Evolutionary conservation across 2,888 invertebrate species (phyloP), one percentile per base, ranked within the genome.

Genomic region (Endotricha flammealis): DNA sequence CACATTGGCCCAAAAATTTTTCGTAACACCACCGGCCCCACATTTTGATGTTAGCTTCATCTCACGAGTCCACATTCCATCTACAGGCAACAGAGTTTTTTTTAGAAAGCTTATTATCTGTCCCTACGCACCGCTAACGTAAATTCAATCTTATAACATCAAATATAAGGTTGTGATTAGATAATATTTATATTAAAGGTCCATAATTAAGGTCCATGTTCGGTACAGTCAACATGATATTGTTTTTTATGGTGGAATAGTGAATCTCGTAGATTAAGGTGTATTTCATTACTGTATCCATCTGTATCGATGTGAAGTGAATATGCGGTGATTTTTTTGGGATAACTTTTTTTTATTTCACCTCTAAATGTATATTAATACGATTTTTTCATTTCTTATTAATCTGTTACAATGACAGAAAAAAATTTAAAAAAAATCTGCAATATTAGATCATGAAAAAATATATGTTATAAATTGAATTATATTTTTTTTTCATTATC

Each of bases 201-300:
- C 57, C 66, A 73, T 81, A 82, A 82, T 83, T 82, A 83, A 78
- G 82, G 73, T 50, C 63, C 68, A 57, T 75, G 76, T 74, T 38
- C 64, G 53, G 64, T 57, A 57, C 59, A 65, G 68, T 65, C 68
- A 66, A 73, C 69, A 61, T 73, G 75, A 81, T 82, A 81, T 81
- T 81, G 80, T 82, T 82, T 82, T 76, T 82, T 82, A 77, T 80
- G 67, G 65, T 52, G 64, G 71, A 75, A 74, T 76, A 79, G 78
- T 70, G 72, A 70, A 72, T 35, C 35, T 22, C 29, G 22, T 35
- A 35, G 35, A 35, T 29, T 35, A 23, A 29, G 28, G 35, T 29
- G 35, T n/a, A n/a, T n/a, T n/a, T n/a, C n/a, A n/a, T n/a, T n/a
- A n/a, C n/a, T n/a, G n/a, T n/a, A n/a, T n/a, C n/a, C n/a, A n/a